These are phyloP conservation scores for Caenorhabditis drosophilae DNA, from an alignment of 2,888 invertebrate species.

Conservation along the genomic window DNA sequence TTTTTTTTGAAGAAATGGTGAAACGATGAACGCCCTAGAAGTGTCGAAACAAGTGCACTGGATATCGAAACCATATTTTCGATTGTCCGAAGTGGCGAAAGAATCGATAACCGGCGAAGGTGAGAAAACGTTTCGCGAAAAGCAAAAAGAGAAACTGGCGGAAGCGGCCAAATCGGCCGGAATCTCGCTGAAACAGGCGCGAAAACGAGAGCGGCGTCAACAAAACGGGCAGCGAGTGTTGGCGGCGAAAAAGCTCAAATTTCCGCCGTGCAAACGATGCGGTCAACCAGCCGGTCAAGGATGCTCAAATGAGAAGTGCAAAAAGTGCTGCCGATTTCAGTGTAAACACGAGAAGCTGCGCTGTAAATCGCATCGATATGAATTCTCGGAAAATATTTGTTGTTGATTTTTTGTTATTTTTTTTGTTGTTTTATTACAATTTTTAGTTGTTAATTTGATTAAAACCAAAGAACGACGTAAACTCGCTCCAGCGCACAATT, in stretches of 20 bases:
- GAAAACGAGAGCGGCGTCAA: conserved; percentile 45
- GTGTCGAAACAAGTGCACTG: conserved; percentile 60
- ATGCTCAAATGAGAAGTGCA: conserved; percentile 55
- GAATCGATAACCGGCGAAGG: conserved; percentile 37
- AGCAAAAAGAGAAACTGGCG: conserved; percentile 39
- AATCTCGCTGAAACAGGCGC: conserved; percentile 44
- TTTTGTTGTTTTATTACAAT: too few relatives aligned
- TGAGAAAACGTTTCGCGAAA: conserved; percentile 41
- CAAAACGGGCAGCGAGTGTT: conserved; percentile 20
- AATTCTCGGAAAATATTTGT: background rate
- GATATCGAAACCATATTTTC: conserved; percentile 65
- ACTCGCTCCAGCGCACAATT: too few relatives aligned
- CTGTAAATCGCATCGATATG: conserved; percentile 35
- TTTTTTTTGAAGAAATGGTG: conserved; percentile 16
- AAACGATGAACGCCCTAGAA: conserved; percentile 37
- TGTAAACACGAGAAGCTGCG: conserved; percentile 47
- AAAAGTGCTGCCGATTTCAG: conserved; percentile 60
- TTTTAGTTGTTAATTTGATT: too few relatives aligned
- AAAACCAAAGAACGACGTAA: too few relatives aligned
- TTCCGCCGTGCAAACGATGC: conserved; percentile 56
- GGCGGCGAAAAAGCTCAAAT: conserved; percentile 26
- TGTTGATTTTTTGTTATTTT: too few relatives aligned
- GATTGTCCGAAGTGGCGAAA: conserved; percentile 53
- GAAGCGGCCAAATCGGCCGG: conserved; percentile 39
- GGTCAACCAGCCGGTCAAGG: conserved; percentile 58